Evolutionary conservation across 2,113 vertebrate species (phyloP).

Genomic region (Gnathonemus longibarbis): DNA sequence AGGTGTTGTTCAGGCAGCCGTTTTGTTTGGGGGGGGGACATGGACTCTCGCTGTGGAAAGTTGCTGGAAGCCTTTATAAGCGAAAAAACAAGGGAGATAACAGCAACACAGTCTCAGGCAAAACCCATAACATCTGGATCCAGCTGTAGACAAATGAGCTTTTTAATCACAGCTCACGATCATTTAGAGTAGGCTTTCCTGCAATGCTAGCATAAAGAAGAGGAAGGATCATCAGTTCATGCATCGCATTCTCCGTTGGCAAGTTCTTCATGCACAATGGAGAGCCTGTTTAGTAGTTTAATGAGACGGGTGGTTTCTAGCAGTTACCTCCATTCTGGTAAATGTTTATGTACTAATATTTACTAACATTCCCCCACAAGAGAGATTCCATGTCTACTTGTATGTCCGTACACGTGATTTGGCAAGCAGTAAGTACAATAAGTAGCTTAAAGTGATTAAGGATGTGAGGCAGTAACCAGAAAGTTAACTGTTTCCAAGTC

Average conservation of each 20-base stretch:
- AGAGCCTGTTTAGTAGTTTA: slow-evolving; percentile 11
- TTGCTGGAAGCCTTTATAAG: slow-evolving; percentile 45
- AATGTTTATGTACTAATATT: slow-evolving; percentile 6
- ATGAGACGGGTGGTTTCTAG: background rate
- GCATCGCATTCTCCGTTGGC: background rate
- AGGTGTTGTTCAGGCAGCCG: slow-evolving; percentile 48
- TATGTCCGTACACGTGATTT: background rate
- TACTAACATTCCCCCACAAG: background rate
- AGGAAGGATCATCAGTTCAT: background rate
- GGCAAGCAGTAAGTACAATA: background rate
- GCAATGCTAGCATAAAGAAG: background rate
- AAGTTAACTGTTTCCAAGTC: background rate
- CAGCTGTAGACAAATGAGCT: slow-evolving; percentile 44
- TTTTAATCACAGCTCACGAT: slow-evolving; percentile 39
- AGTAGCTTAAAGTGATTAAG: background rate
- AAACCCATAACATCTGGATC: slow-evolving; percentile 47
- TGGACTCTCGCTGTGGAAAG: slow-evolving; percentile 42
- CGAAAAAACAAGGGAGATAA: slow-evolving; percentile 31
- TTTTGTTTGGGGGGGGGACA: slow-evolving; percentile 29
- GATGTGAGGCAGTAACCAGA: background rate
- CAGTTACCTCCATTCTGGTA: slow-evolving; percentile 2
- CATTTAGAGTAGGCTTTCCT: slow-evolving; percentile 25
- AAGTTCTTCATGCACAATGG: slow-evolving; percentile 2
- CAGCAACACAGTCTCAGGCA: slow-evolving; percentile 11
- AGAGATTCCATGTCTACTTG: background rate